Evolutionary conservation across 2,888 invertebrate species (phyloP).

Genomic region (Trachelus troglodyta): DNA sequence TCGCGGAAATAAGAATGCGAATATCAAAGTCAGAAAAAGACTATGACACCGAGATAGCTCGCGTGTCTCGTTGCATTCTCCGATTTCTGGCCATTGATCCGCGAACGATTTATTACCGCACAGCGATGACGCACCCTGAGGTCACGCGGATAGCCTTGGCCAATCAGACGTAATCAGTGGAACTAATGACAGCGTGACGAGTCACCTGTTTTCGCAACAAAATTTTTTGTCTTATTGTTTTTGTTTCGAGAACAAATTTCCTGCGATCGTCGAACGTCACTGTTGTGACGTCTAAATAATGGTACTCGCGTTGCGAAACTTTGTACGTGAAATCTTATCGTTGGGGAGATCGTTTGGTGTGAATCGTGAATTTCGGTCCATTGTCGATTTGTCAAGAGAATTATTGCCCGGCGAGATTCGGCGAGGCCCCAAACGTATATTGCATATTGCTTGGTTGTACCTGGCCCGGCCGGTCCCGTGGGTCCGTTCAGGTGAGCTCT

Average conservation of each 20-base stretch:
- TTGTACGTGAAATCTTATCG: not conserved
- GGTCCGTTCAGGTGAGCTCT: slow-evolving; percentile 23
- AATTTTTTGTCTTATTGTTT: not conserved
- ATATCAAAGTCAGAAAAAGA: not conserved
- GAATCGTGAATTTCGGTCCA: not conserved
- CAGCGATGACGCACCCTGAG: not conserved
- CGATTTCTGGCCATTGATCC: not conserved
- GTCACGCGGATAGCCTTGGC: not conserved
- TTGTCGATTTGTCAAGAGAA: not conserved
- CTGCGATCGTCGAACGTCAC: not conserved
- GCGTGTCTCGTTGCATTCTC: not conserved
- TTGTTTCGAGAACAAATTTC: not conserved
- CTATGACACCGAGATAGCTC: not conserved
- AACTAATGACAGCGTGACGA: not conserved
- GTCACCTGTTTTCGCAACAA: not conserved
- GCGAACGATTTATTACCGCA: not conserved
- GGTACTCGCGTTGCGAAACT: not conserved
- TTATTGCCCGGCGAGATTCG: not conserved
- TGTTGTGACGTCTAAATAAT: too few species aligned
- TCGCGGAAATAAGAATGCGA: not conserved
- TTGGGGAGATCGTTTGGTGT: not conserved
- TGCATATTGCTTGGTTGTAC: not conserved
- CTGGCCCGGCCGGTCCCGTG: not conserved
- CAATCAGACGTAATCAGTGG: not conserved
- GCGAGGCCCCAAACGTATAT: not conserved